Conservation (phyloP, 2,888 invertebrate genomes). For the Aricia artaxerxes region DNA sequence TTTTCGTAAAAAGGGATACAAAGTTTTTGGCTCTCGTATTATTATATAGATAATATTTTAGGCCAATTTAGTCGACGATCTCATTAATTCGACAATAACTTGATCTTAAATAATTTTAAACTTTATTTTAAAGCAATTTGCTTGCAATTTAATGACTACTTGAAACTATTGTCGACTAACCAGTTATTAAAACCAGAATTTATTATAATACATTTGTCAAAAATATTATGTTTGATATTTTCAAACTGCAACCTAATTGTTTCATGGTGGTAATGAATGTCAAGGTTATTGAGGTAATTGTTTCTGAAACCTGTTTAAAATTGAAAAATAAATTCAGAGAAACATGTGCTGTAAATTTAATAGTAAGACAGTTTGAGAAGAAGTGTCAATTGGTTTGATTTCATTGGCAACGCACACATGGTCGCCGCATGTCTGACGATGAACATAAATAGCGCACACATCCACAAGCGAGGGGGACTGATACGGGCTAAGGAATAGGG, state of each 20-base stretch:
- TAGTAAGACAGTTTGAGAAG: conserved; percentile 59
- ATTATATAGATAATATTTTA: neutral
- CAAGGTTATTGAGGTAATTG: neutral
- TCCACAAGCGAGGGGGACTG: conserved; percentile 54
- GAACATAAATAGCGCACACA: conserved; percentile 69
- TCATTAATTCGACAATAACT: neutral
- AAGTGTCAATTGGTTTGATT: conserved; percentile 65
- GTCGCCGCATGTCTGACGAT: conserved; percentile 62
- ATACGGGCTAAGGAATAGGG: conserved; percentile 65
- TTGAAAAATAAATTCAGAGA: neutral
- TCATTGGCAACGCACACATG: conserved; percentile 77
- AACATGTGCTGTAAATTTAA: neutral
- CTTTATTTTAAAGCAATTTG: neutral
- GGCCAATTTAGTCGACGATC: neutral
- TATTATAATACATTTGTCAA: neutral
- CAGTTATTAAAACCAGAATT: neutral
- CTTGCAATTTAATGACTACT: neutral
- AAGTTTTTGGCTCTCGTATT: too few species aligned
- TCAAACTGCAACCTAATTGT: neutral
- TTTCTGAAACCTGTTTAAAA: neutral
- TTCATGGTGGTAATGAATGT: neutral
- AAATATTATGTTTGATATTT: neutral
- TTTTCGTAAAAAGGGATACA: too few species aligned
- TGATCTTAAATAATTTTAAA: neutral
- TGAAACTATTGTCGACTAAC: neutral